These are phyloP conservation scores for Hippocampus comes DNA, from an alignment of 2,113 vertebrate genomes.

Conservation along the genomic window DNA sequence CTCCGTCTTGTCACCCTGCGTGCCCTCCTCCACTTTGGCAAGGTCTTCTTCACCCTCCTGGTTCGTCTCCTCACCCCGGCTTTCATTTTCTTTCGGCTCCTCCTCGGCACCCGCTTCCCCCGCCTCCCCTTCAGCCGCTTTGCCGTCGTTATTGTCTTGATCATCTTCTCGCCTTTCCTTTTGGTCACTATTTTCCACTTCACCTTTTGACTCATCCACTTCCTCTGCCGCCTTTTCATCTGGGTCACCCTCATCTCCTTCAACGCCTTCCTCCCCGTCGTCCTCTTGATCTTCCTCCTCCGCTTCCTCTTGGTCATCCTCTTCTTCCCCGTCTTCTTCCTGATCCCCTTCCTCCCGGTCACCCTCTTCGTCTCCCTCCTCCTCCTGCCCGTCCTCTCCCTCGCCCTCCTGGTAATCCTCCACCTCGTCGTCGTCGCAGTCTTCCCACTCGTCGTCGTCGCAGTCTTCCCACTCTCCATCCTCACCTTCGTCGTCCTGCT, in stretches of 20 bases:
- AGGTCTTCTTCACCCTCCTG: neutral
- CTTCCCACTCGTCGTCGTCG: neutral
- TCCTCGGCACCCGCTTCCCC: neutral
- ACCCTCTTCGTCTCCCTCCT: neutral
- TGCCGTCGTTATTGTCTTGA: neutral
- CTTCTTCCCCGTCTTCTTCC: neutral
- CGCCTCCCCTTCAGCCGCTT: neutral
- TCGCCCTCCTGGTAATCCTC: neutral
- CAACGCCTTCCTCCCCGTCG: neutral
- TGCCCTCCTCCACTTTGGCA: neutral
- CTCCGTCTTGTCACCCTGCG: neutral
- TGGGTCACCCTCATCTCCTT: neutral
- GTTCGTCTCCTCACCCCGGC: neutral
- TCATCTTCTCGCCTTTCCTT: neutral
- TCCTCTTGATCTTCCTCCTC: neutral
- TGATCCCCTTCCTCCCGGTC: neutral
- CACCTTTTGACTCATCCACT: neutral
- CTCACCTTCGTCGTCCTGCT: neutral
- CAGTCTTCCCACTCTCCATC: neutral
- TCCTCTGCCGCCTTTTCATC: neutral
- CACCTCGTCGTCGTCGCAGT: neutral
- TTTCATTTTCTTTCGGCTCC: neutral
- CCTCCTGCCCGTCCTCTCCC: neutral
- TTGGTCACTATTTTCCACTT: neutral
- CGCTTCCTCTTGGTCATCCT: neutral